Percentiles rank a stretch among this genome's conserved stretches.
Evolutionary conservation across 2,888 invertebrate species (phyloP).

Genomic region (Copidosoma aretas): DNA sequence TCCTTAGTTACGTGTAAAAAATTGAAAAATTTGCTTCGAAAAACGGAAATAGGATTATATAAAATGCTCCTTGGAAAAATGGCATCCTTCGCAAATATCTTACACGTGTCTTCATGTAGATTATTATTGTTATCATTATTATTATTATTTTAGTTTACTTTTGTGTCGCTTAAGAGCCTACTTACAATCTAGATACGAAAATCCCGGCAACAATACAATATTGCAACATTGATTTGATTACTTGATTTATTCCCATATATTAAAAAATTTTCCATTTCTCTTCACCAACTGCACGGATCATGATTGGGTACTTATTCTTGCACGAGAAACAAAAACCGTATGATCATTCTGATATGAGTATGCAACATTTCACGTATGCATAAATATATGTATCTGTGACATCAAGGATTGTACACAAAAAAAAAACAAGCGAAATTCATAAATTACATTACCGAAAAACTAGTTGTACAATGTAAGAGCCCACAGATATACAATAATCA

Average conservation of each 20-base stretch:
- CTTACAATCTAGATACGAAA: slow-evolving; percentile 37
- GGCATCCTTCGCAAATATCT: slow-evolving; percentile 24
- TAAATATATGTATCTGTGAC: not conserved
- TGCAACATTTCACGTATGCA: not conserved
- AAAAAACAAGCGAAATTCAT: slow-evolving; percentile 1
- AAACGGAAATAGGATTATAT: slow-evolving; percentile 15
- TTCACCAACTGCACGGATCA: slow-evolving; percentile 10
- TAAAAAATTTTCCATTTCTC: slow-evolving; percentile 24
- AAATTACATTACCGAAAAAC: slow-evolving; percentile 19
- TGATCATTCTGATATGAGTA: not conserved
- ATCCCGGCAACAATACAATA: slow-evolving; percentile 32
- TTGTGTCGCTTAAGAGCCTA: slow-evolving; percentile 9
- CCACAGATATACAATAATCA: slow-evolving; percentile 12
- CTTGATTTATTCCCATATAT: slow-evolving; percentile 31
- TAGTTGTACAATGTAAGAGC: slow-evolving; percentile 19
- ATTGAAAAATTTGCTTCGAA: slow-evolving; percentile 19
- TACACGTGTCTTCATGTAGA: slow-evolving; percentile 23
- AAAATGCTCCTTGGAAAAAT: slow-evolving; percentile 28
- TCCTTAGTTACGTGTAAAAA: slow-evolving; percentile 25
- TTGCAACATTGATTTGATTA: slow-evolving; percentile 38
- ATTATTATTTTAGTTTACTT: not conserved
- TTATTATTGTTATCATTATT: too few relatives aligned
- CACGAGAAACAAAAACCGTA: not conserved
- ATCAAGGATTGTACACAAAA: too few relatives aligned
- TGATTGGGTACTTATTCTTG: slow-evolving; percentile 11